A percentile compares a stretch with the other conserved stretches of the same genome.
phyloP scores from a whole-genome alignment of 2,888 invertebrate genomes.

The Dexiosoma caninum region DNA sequence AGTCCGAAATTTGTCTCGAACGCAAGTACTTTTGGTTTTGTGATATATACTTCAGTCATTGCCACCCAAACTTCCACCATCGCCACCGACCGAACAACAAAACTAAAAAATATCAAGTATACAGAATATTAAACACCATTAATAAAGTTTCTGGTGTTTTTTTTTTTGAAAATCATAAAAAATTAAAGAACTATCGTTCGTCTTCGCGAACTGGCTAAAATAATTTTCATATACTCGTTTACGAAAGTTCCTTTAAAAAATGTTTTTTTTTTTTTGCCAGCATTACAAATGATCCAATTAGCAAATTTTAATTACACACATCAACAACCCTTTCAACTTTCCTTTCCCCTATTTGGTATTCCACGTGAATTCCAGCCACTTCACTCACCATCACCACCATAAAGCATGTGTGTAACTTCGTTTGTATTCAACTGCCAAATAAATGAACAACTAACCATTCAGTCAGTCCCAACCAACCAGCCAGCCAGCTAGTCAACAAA shows the following conservation, averaged over 20 bases:
- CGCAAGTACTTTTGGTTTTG: no score
- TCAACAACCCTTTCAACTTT: constrained; percentile 54
- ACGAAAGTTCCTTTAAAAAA: background rate
- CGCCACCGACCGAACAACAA: no score
- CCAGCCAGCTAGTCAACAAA: background rate
- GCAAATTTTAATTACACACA: constrained; percentile 65
- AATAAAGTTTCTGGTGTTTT: no score
- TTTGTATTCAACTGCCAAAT: constrained; percentile 39
- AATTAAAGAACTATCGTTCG: no score
- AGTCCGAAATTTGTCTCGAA: no score
- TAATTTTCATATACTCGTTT: background rate
- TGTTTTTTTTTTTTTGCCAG: background rate
- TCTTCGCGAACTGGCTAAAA: background rate
- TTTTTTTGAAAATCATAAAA: no score
- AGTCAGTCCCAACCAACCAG: background rate
- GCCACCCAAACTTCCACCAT: no score
- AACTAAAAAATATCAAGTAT: no score
- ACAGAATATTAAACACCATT: no score
- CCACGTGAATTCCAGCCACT: constrained; percentile 24
- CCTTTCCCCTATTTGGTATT: background rate
- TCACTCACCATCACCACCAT: constrained; percentile 11
- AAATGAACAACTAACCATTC: constrained; percentile 7
- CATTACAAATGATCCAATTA: constrained; percentile 63
- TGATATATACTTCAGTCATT: no score
- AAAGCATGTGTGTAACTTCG: background rate